Evolutionary conservation across 2,888 invertebrate genomes (phyloP), one percentile per base, ranked within the genome.

Genomic region (Sclerodermus sp.): DNA sequence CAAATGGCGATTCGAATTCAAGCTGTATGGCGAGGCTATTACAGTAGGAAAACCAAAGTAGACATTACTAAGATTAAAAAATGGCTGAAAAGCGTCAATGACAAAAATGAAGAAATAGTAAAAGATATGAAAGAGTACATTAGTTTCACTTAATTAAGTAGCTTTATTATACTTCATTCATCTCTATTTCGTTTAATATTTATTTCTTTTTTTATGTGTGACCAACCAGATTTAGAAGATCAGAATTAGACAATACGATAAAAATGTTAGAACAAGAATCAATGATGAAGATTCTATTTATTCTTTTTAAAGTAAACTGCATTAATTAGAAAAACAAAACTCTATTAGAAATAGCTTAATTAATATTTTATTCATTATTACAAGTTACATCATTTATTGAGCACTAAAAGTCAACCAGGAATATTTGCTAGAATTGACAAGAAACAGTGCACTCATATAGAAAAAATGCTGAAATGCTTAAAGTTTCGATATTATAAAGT

Each of bases 21-120:
- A 49, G 66, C 68, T 12, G 40, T 53, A 4, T 74, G 74, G 74
- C 64, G 72, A 2, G 73, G 68, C 2, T 68, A 67, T 42, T 57
- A 57, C 51, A 37, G 49, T 12, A 57, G 71, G 17, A 66, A 60
- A 32, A 60, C 47, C 4, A 47, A 44, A 5, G 48, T 60, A 1
- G 53, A 67, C 38, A 36, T 64, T 3, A 17, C 42, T 12, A 52
- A 64, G 37, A 55, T 58, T 41, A 60, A 54, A 14, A 42, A 49
- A 1, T 73, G 67, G 70, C 40, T 68, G 14, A 34, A 47, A 9
- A 13, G 40, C 1, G 55, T 72, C 12, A 56, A 64, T 18, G 36
- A 46, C 18, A 64, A 61, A 49, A 68, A 71, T 46, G 40, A 57
- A 1, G 43, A 64, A 43, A 58, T 51, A 3, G 39, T 60, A 37